phyloP scores from a whole-genome alignment of 1,140 invertebrate species.

The Drosophila athabasca region DNA sequence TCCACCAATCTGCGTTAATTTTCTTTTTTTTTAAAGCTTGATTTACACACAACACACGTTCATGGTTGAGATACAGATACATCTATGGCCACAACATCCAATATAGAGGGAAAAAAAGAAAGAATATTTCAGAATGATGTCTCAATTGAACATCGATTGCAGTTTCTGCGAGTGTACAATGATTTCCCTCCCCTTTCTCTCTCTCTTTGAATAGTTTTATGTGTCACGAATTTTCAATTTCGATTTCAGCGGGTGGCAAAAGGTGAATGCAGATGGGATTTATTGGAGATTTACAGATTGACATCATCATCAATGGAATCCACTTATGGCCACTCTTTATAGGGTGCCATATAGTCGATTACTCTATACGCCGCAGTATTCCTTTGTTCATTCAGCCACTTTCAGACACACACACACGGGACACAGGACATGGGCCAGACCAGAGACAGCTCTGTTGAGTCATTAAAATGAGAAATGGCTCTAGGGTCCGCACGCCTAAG shows the following conservation, averaged over 20 bases:
- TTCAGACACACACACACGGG: conserved; percentile 45
- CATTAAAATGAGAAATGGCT: conserved; percentile 81
- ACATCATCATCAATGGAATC: too few species aligned
- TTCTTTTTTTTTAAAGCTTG: conserved; percentile 60
- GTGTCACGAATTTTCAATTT: conserved; percentile 40
- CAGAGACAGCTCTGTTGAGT: conserved; percentile 68
- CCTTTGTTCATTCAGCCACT: conserved; percentile 39
- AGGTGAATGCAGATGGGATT: conserved; percentile 30
- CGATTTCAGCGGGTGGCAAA: conserved; percentile 27
- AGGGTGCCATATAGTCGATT: conserved; percentile 17
- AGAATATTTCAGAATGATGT: too few species aligned
- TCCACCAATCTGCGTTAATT: conserved; percentile 81
- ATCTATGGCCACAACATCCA: conserved; percentile 2
- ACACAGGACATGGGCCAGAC: conserved; percentile 29
- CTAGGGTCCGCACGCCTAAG: conserved; percentile 54
- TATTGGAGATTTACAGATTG: conserved; percentile 9
- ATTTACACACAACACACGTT: conserved; percentile 71
- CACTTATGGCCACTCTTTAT: neutral
- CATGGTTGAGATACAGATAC: conserved; percentile 20
- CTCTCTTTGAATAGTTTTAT: conserved; percentile 33
- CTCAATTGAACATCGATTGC: too few species aligned
- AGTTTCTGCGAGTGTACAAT: too few species aligned
- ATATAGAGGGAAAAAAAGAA: conserved; percentile 11
- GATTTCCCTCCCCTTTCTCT: neutral
- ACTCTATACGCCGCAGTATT: neutral